Base-by-base conservation (phyloP, 2,888 invertebrate species). In the Drosophila flavopinicola region DNA sequence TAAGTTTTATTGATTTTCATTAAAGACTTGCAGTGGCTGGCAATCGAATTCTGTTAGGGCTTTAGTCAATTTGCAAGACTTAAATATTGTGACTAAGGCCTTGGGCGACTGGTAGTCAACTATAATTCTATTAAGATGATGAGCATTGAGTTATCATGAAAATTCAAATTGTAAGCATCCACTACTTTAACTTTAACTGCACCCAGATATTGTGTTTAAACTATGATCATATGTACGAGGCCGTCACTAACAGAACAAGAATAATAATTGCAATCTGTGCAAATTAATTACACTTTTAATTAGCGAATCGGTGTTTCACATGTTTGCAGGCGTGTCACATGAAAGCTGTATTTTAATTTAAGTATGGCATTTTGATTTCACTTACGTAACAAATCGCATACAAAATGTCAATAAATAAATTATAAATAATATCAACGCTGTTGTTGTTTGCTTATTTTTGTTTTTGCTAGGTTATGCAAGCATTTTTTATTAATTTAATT, bases 1-100 rank as follows among this genome's bases (percentile, higher is more conserved):
- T 65, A 78, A 72, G 78, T 69, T 72, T 72, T 58, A 78, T 74
- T 52, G 74, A 79, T 80, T 79, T 76, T 76, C 70, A 48, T 71
- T 78, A 71, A 70, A 45, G 66, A 11, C 41, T 35, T 20, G 20
- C 9, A 54, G 57, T 49, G 61, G 60, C 56, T 69, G 72, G 66
- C 65, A 65, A 53, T 51, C 53, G 47, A 41, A 51, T 39, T 20
- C 20, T 20, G 20, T 4, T 20, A 4, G 20, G 20, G 20, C 4
- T 4, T 20, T 20, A 3, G 20, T 20, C 2, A 2, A 20, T 20
- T 20, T 20, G 2, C 4, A 4, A 20, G 4, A 20, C 20, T 3
- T 2, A 2, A 20, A 20, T 56, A 23, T 42, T 7, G 29, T 23
- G 32, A 9, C 39, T 20, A 10, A 10, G 20, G 20, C 20, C 20